Base-by-base conservation (phyloP, 1,140 invertebrate species). In the Tenebrio molitor region DNA sequence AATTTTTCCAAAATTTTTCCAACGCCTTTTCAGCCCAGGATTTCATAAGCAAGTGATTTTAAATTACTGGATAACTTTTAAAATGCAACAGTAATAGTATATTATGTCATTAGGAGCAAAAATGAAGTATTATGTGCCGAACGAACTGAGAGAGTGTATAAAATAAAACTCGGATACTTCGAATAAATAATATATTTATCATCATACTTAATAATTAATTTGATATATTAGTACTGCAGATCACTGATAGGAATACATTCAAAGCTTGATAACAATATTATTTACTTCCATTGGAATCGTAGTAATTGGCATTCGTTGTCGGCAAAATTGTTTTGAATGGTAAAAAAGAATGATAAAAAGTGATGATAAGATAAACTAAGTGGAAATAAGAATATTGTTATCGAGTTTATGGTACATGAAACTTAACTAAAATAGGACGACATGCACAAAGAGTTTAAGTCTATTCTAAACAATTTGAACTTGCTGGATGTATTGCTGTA, bases 101-200 rank as follows among this genome's bases (percentile, higher is more conserved):
- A n/a, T n/a, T n/a, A n/a, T n/a, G n/a, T n/a, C n/a, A n/a, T n/a
- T n/a, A n/a, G n/a, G n/a, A n/a, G n/a, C n/a, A n/a, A n/a, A n/a
- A n/a, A n/a, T 29, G 25, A 29, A 29, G 8, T 29, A 29, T 4
- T 4, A 29, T 3, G 3, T 4, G 8, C 8, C 8, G 8, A 29
- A 29, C 25, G 25, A 8, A 29, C 25, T 8, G 25, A 29, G 3
- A 3, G 25, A 29, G 8, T 29, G 8, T 29, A 8, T 29, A 8
- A 44, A 71, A 65, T 70, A 53, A 74, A 71, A 74, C 58, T 23
- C 73, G 62, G 23, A 8, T 12, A 36, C 50, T 12, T 75, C 70
- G 74, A 79, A 79, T 79, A 79, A 79, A 79, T 79, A 79, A 79
- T 79, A 78, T 78, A 62, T 79, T 76, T 78, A 78, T 78, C 74